Evolutionary conservation across 2,888 invertebrate species (phyloP).

Genomic region (Eupeodes latifasciatus): DNA sequence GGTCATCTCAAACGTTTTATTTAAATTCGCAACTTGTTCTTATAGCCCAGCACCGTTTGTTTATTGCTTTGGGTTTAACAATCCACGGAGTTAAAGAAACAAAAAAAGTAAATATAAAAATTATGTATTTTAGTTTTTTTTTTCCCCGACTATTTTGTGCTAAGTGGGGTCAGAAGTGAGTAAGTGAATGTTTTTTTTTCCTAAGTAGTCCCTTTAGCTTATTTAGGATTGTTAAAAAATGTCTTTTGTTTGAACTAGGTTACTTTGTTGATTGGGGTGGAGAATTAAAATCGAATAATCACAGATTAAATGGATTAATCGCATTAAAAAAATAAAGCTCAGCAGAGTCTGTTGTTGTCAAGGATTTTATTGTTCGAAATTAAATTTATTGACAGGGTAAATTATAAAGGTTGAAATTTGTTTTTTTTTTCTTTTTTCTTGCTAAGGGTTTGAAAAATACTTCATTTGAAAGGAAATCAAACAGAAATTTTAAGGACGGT

Average conservation of each 20-base stretch:
- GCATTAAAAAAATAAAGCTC: neutral
- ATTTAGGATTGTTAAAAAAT: conserved; percentile 21
- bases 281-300: conserved; percentile 32
- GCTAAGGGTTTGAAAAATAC: no score
- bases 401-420: neutral
- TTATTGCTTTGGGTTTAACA: conserved; percentile 51
- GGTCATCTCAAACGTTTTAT: conserved; percentile 57
- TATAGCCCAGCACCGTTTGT: conserved; percentile 50
- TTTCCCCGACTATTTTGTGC: neutral
- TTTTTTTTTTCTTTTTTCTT: neutral
- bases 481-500: no score
- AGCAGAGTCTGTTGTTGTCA: neutral
- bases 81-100: neutral
- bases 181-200: neutral
- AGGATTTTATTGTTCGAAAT: neutral
- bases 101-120: neutral
- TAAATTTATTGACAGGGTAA: neutral
- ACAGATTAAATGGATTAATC: conserved; percentile 9
- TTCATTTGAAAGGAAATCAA: no score
- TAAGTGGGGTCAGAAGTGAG: conserved; percentile 36
- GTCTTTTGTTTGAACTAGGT: conserved; percentile 13
- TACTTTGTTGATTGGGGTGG: neutral
- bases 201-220: neutral
- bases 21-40: conserved; percentile 72
- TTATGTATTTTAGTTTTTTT: neutral